These are phyloP conservation scores for Stramonita haemastoma DNA, from an alignment of 2,888 invertebrate species.

Conservation along the genomic window DNA sequence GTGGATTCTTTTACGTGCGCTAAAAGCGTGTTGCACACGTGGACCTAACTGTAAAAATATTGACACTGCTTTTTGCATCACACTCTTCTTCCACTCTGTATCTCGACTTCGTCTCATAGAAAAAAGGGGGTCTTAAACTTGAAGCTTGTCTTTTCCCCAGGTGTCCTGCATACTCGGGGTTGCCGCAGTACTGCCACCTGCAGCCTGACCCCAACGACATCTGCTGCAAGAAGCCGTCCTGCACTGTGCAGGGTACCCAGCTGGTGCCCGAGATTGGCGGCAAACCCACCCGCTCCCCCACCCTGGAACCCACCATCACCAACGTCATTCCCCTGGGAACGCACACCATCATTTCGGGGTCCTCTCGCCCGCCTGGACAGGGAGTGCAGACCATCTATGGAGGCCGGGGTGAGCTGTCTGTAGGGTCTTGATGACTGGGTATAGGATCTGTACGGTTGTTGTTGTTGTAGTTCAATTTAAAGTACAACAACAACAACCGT, in stretches of 20 bases:
- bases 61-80: no score
- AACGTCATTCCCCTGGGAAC: slow-evolving; percentile 63
- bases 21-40: no score
- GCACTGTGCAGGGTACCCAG: slow-evolving; percentile 53
- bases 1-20: no score
- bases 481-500: no score
- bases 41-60: no score
- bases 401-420: slow-evolving; percentile 45
- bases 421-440: background rate
- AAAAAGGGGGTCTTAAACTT: no score
- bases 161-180: slow-evolving; percentile 60
- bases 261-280: slow-evolving; percentile 55
- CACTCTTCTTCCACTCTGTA: no score
- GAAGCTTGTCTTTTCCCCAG: slow-evolving; percentile 42
- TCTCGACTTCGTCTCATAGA: no score
- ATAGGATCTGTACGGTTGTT: no score
- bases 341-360: slow-evolving; percentile 59
- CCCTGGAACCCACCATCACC: slow-evolving; percentile 54
- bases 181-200: slow-evolving; percentile 62
- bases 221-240: slow-evolving; percentile 62
- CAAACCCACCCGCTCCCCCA: slow-evolving; percentile 55
- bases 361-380: slow-evolving; percentile 54
- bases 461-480: no score
- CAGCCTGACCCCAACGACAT: slow-evolving; percentile 52
- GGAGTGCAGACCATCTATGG: slow-evolving; percentile 44